These are phyloP conservation scores for Drosophila bocki DNA, from an alignment of 1,140 invertebrate genomes.

Conservation along the genomic window DNA sequence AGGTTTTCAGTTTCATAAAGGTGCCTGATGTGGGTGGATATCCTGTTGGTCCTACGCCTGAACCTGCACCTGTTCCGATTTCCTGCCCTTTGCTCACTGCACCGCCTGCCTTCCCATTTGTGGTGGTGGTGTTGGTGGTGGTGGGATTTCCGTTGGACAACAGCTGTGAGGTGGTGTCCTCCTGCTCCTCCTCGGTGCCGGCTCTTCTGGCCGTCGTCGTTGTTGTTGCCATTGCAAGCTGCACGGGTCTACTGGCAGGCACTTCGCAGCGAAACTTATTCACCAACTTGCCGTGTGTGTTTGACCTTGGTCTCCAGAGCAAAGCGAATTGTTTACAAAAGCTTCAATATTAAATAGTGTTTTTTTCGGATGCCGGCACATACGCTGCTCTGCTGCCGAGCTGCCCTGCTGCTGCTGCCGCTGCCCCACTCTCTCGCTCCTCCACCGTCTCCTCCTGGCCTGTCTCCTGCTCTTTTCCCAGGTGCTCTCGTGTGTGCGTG, in stretches of 20 bases:
- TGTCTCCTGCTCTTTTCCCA: constrained; percentile 19
- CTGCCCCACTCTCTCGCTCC: constrained; percentile 2
- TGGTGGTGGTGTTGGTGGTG: constrained; percentile 26
- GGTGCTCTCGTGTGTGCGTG: constrained; percentile 27
- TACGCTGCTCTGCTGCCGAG: constrained; percentile 19
- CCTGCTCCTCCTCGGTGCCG: constrained; percentile 25
- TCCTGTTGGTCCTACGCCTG: constrained; percentile 16
- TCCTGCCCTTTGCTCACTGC: constrained; percentile 6
- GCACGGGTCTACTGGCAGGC: constrained; percentile 47
- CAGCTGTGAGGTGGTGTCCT: constrained; percentile 7
- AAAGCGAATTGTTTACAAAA: constrained; percentile 68
- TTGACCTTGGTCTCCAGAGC: constrained; percentile 45
- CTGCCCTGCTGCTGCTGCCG: constrained; percentile 5
- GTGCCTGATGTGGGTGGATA: constrained; percentile 85
- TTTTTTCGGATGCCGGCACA: constrained; percentile 48
- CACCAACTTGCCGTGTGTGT: constrained; percentile 43
- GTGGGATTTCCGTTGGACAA: constrained; percentile 50
- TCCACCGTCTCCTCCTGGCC: constrained; percentile 2
- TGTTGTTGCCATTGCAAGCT: constrained; percentile 72
- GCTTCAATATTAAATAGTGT: constrained; percentile 57
- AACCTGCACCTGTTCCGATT: constrained; percentile 15
- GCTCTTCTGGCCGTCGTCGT: constrained; percentile 17
- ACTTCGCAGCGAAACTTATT: constrained; percentile 21
- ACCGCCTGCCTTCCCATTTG: constrained; percentile 20
- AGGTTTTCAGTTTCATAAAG: constrained; percentile 94